Evolutionary conservation across 2,888 invertebrate genomes (phyloP), one percentile per base, ranked within the genome.

Genomic region (Eubasilissa splendida): DNA sequence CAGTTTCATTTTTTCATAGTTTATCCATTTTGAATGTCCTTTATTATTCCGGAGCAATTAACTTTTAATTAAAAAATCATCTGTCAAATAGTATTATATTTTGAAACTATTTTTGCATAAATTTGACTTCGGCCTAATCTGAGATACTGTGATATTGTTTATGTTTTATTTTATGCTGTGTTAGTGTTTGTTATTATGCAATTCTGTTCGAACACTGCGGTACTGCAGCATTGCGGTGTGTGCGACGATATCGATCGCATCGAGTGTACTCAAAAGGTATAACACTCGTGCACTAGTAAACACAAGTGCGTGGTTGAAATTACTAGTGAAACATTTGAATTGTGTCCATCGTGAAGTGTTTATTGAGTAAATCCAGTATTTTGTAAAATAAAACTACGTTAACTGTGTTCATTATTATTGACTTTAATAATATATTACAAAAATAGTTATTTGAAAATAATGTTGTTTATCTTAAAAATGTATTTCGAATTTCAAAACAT

Each of bases 241-340:
- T 59, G 42, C 53, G 76, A 76, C n/a, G 12, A 76, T 77, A 77
- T 77, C 77, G 77, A 77, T 77, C 77, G 71, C 31, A 33, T 58
- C 71, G 56, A 73, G 22, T 73, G 56, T 11, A 71, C 71, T 56
- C 71, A 22, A 31, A 54, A 22, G 31, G 22, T 31, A 10, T 31
- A 14, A 14, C 52, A 52, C 8, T 60, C 60, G n/a, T 9, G 52
- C 42, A 53, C 54, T 54, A 31, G 65, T 76, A 76, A 76, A 76
- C 65, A 76, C 31, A 60, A 63, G 31, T 76, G 76, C 66, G 66
- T 63, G 53, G 9, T 42, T 42, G 42, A 42, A 42, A 42, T 42
- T 42, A 42, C 3, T 42, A 42, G 7, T 42, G 2, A 42, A 42
- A 42, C 4, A 7, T 42, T 42, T 42, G 42, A 42, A 7, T 42